Evolutionary conservation across 1,140 invertebrate genomes (phyloP), one percentile per base, ranked within the genome.

Genomic region (Zaprionus nigranus): DNA sequence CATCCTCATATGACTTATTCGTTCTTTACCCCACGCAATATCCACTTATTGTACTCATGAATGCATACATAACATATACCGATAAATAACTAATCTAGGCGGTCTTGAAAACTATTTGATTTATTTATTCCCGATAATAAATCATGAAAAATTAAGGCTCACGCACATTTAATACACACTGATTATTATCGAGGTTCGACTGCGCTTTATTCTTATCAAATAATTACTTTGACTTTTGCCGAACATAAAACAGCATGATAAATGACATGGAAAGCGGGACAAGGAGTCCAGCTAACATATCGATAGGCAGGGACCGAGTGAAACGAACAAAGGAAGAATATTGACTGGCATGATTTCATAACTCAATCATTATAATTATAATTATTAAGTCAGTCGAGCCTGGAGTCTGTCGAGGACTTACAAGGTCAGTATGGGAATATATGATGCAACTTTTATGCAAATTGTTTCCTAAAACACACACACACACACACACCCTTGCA

Each of bases 91-190:
- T 30, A 6, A 57, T 36, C 9, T 60, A 3, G 34, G 22, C 20
- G 24, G 22, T n/a, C 34, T 54, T 43, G 43, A 20, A 65, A 56
- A 51, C 38, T 26, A 53, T 69, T 56, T 70, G 73, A 78, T 62
- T 67, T 71, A 64, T 71, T 34, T 38, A 9, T 62, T 68, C 12
- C 24, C 36, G 43, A 75, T 60, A 75, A 82, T 67, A 51, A 75
- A 75, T 71, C 70, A 82, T 26, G 7, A 17, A 17, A 46, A 46
- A 46, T 46, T 17, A 24, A 40, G 62, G 26, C 34, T 73, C 53
- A 17, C 43, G 49, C 38, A 40, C 38, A 53, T 40, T 53, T 40
- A 59, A 49, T 34, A 7, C 38, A n/a, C 30, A 22, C 30, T 3
- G 56, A 59, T 72, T 72, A 72, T 24, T 13, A 51, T 40, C 5